These are phyloP conservation scores for Dipus sagitta DNA, from an alignment of 2,797 vertebrate species.

Conservation along the genomic window DNA sequence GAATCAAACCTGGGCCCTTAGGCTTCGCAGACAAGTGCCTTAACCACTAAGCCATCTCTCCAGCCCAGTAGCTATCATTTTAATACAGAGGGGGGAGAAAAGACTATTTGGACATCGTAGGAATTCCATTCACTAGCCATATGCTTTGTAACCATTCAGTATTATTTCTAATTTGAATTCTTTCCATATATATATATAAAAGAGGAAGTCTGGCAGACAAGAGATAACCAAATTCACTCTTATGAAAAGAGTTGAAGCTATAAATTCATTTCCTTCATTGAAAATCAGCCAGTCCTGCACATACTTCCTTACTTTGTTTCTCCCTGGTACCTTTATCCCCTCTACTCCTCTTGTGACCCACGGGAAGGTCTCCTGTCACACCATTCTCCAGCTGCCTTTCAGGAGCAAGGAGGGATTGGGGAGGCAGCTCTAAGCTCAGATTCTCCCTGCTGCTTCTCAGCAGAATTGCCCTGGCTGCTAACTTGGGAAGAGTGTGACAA, in stretches of 20 bases:
- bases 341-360: not conserved
- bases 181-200: not conserved
- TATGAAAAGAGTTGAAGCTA: not conserved
- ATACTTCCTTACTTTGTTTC: not conserved
- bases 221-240: slow-evolving; percentile 14
- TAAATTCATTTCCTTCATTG: not conserved
- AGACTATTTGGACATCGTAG: not conserved
- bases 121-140: not conserved
- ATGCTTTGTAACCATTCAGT: not conserved
- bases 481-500: not conserved
- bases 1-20: too few species aligned
- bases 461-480: not conserved
- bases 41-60: too few species aligned
- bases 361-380: not conserved
- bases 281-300: not conserved
- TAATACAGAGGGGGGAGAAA: not conserved
- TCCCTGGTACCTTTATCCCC: not conserved
- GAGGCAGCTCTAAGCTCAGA: not conserved
- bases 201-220: slow-evolving; percentile 32
- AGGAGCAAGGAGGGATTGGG: rapidly evolving
- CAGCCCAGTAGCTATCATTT: not conserved
- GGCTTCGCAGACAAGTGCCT: too few species aligned
- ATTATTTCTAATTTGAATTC: slow-evolving; percentile 47
- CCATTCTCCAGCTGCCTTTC: not conserved
- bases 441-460: not conserved